Evolutionary conservation across 2,797 vertebrate genomes (phyloP).

Genomic region (Prionace glauca): DNA sequence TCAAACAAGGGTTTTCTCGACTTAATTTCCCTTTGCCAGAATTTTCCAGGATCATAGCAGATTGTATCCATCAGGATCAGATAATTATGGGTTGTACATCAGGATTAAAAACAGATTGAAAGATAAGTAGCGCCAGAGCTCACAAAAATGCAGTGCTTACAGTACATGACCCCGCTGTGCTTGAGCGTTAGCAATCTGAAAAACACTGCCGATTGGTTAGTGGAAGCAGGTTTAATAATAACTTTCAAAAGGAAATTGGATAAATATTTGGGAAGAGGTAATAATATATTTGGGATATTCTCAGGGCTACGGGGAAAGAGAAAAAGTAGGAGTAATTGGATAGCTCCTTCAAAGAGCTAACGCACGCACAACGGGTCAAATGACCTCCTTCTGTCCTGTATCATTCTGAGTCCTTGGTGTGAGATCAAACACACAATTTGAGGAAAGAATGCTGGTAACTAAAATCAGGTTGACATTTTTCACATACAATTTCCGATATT

Average conservation of each 20-base stretch:
- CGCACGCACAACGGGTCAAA: not conserved
- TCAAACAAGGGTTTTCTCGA: no score
- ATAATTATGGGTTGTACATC: no score
- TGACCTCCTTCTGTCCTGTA: not conserved
- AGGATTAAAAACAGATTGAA: no score
- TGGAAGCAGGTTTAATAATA: not conserved
- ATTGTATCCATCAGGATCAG: no score
- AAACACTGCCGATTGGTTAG: not conserved
- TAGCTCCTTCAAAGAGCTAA: not conserved
- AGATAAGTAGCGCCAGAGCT: no score
- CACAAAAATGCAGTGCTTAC: no score
- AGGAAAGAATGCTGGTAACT: not conserved
- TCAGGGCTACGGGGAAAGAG: not conserved
- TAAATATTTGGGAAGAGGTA: not conserved
- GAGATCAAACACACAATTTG: not conserved
- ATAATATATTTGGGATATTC: not conserved
- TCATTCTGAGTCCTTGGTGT: not conserved
- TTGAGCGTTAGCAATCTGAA: not conserved
- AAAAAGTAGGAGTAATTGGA: not conserved
- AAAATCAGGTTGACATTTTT: not conserved
- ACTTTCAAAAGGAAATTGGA: not conserved
- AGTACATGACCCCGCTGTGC: not conserved
- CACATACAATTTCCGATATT: no score
- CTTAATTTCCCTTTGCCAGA: no score
- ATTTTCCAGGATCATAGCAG: no score